Conservation (phyloP, 2,888 invertebrate species). For the Tuta absoluta region DNA sequence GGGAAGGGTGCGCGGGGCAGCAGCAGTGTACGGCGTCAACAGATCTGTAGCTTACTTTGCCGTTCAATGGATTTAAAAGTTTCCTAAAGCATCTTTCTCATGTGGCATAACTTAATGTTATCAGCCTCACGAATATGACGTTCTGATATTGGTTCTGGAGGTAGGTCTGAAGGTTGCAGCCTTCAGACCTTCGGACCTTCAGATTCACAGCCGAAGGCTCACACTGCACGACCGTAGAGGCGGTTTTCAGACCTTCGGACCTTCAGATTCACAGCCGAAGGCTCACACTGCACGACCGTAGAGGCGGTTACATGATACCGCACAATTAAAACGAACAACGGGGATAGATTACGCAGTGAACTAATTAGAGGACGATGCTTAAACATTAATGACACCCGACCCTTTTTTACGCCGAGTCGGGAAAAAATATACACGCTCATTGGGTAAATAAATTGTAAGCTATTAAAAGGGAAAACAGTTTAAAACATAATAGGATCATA, state of each 20-base stretch:
- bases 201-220: not conserved
- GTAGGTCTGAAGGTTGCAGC: too few relatives aligned
- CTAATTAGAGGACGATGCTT: not conserved
- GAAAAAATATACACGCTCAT: not conserved
- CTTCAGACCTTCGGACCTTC: not conserved
- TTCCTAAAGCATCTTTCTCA: too few relatives aligned
- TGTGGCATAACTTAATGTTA: too few relatives aligned
- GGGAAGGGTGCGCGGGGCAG: too few relatives aligned
- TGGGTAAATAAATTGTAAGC: not conserved
- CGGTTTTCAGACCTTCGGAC: too few relatives aligned
- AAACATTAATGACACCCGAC: slow-evolving; percentile 4
- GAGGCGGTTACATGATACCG: not conserved
- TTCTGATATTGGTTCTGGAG: too few relatives aligned
- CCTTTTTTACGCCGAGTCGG: not conserved
- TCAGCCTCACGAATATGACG: too few relatives aligned
- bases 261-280: not conserved
- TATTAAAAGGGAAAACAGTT: not conserved
- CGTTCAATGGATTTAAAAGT: too few relatives aligned
- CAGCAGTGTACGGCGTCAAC: too few relatives aligned
- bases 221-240: not conserved
- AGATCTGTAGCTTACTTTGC: too few relatives aligned
- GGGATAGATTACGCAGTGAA: not conserved
- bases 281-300: not conserved
- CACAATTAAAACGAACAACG: not conserved
- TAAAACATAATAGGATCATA: too few relatives aligned